phyloP scores from a whole-genome alignment of 2,113 vertebrate species.

The Syngnathus floridae region DNA sequence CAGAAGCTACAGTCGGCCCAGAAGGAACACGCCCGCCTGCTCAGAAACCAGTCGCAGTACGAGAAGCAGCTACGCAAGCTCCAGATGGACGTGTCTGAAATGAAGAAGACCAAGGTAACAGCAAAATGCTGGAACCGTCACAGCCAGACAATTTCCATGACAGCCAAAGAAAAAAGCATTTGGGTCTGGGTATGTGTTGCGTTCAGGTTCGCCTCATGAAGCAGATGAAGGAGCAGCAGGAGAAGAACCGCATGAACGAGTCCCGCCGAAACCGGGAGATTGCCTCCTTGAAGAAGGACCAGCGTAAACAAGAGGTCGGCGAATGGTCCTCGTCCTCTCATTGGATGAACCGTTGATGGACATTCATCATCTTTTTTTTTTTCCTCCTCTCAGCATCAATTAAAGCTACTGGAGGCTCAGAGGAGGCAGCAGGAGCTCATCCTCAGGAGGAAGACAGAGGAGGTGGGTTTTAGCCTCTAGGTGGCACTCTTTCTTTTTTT shows the following conservation, averaged over 20 bases:
- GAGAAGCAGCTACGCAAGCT: slow-evolving; percentile 95
- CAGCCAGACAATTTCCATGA: too few species aligned
- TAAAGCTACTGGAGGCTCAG: slow-evolving; percentile 90
- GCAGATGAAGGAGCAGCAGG: slow-evolving; percentile 99
- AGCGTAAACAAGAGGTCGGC: slow-evolving; percentile 87
- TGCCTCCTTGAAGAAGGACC: slow-evolving; percentile 92
- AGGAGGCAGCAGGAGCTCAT: slow-evolving; percentile 95
- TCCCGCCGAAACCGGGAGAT: slow-evolving; percentile 90
- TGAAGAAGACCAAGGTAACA: slow-evolving; percentile 95
- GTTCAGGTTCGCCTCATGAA: slow-evolving; percentile 94
- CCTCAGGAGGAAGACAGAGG: slow-evolving; percentile 90
- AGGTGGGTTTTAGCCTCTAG: slow-evolving; percentile 70
- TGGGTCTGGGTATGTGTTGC: background rate
- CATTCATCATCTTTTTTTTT: background rate
- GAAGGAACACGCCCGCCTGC: slow-evolving; percentile 89
- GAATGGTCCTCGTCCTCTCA: too few species aligned
- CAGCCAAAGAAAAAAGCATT: background rate
- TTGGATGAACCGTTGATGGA: background rate
- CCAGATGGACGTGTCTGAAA: slow-evolving; percentile 89
- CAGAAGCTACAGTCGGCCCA: slow-evolving; percentile 92
- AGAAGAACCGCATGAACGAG: slow-evolving; percentile 89
- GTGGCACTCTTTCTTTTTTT: background rate
- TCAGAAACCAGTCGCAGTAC: slow-evolving; percentile 95
- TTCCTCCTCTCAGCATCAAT: slow-evolving; percentile 77
- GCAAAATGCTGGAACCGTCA: too few species aligned